Evolutionary conservation across 2,113 vertebrate species (phyloP).

Genomic region (Eupsittula cactorum): DNA sequence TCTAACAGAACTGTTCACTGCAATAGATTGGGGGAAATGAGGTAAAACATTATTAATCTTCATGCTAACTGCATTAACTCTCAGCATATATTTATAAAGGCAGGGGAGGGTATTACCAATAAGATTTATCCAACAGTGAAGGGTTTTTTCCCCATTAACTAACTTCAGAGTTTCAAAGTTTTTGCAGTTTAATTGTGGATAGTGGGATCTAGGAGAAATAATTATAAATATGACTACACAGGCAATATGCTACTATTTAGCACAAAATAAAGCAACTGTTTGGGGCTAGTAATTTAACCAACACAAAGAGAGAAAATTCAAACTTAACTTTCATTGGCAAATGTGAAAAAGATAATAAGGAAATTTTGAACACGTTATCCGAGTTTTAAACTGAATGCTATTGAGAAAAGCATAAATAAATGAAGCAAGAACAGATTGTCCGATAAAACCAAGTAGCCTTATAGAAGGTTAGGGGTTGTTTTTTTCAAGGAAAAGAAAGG

Average conservation of each 20-base stretch:
- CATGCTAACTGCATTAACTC: not conserved
- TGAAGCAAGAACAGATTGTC: not conserved
- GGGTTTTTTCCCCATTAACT: not conserved
- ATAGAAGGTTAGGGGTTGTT: not conserved
- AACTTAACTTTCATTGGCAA: not conserved
- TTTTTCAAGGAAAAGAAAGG: slow-evolving; percentile 33
- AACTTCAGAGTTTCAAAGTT: slow-evolving; percentile 32
- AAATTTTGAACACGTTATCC: not conserved
- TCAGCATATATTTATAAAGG: slow-evolving; percentile 13
- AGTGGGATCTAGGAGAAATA: not conserved
- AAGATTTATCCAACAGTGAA: slow-evolving; percentile 30
- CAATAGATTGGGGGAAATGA: slow-evolving; percentile 34
- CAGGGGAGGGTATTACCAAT: not conserved
- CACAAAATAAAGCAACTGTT: not conserved
- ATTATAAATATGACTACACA: not conserved
- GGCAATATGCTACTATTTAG: not conserved
- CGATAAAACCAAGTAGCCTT: not conserved
- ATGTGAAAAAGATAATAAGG: not conserved
- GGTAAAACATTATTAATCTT: slow-evolving; percentile 22
- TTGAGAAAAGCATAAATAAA: not conserved
- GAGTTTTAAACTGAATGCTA: not conserved
- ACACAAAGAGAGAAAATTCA: not conserved
- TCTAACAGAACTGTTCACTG: slow-evolving; percentile 6
- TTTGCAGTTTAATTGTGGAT: not conserved
- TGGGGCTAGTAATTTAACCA: not conserved